phyloP scores from a whole-genome alignment of 2,797 vertebrate species.

The Crypturellus tataupa region DNA sequence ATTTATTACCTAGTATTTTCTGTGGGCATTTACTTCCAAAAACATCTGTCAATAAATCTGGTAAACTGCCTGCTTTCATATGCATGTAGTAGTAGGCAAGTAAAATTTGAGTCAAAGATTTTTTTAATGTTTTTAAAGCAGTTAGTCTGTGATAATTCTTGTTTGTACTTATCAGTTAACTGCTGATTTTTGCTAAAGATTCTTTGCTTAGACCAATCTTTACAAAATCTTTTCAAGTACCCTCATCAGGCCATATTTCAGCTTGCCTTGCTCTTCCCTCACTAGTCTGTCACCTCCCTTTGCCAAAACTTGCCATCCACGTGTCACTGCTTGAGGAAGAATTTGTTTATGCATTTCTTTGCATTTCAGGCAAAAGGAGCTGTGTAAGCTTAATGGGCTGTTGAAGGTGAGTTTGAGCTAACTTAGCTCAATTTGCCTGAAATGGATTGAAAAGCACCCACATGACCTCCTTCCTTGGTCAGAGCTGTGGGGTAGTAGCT shows the following conservation, averaged over 20 bases:
- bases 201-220: neutral
- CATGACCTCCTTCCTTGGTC: constrained; percentile 1
- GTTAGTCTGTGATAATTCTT: neutral
- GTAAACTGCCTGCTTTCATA: neutral
- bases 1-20: neutral
- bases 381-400: constrained; percentile 26
- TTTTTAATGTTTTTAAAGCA: neutral
- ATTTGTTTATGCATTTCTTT: constrained; percentile 21
- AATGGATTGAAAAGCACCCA: constrained; percentile 23
- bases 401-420: constrained; percentile 44
- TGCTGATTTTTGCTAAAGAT: neutral
- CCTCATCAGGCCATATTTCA: neutral
- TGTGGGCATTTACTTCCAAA: neutral
- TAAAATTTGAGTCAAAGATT: neutral
- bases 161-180: neutral
- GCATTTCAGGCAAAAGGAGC: neutral
- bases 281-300: neutral
- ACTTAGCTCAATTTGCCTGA: constrained; percentile 27
- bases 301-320: neutral
- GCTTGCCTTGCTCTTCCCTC: neutral
- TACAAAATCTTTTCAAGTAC: neutral
- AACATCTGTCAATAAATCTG: neutral
- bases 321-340: neutral
- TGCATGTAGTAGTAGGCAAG: neutral
- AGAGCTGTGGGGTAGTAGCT: neutral